Percentiles rank a stretch among this genome's conserved stretches.
Evolutionary conservation across 2,888 invertebrate species (phyloP).

Genomic region (Liopterus haemorrhoidalis): DNA sequence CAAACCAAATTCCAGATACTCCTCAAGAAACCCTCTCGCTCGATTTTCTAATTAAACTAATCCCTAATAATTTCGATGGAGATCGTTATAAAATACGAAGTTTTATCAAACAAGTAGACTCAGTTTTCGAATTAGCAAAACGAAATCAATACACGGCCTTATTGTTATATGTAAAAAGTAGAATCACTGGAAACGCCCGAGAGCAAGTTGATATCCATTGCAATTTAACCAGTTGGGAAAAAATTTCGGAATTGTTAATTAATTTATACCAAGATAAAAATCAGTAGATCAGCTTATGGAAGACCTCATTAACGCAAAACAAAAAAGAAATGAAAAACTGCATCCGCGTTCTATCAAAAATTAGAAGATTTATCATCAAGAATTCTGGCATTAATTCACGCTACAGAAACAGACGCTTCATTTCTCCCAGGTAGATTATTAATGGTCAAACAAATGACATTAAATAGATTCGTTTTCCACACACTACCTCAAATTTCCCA

Average conservation of each 20-base stretch:
- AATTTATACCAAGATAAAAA: slow-evolving; percentile 22
- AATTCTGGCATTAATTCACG: slow-evolving; percentile 15
- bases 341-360: slow-evolving; percentile 23
- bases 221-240: slow-evolving; percentile 15
- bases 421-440: slow-evolving; percentile 14
- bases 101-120: slow-evolving; percentile 24
- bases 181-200: slow-evolving; percentile 20
- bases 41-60: no score
- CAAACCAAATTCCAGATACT: no score
- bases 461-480: slow-evolving; percentile 20
- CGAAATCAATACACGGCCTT: slow-evolving; percentile 12
- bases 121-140: slow-evolving; percentile 22
- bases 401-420: slow-evolving; percentile 4
- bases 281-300: slow-evolving; percentile 17
- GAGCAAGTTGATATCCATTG: slow-evolving; percentile 22
- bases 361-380: slow-evolving; percentile 19
- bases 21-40: no score
- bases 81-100: no score
- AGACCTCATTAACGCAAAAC: slow-evolving; percentile 21
- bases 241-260: slow-evolving; percentile 19
- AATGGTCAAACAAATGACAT: slow-evolving; percentile 22
- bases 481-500: slow-evolving; percentile 22
- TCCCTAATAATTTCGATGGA: no score
- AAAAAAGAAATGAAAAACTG: slow-evolving; percentile 19
- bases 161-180: slow-evolving; percentile 20